phyloP scores from a whole-genome alignment of 30 jellyfish, hydroid and myxozoan species.

The Cassiopea xamachana region DNA sequence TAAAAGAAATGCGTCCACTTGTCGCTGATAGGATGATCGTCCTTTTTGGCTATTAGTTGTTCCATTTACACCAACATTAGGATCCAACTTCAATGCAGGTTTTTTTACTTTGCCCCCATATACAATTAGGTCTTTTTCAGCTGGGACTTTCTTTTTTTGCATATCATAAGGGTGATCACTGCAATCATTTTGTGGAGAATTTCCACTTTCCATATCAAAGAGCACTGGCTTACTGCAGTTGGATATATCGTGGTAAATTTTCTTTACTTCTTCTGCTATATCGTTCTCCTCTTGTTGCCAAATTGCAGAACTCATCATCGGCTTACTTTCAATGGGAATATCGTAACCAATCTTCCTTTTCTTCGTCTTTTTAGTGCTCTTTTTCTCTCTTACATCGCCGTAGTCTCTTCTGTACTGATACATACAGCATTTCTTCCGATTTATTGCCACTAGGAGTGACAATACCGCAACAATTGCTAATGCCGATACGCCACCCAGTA shows the following conservation, averaged over 20 bases:
- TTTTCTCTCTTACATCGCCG: not conserved
- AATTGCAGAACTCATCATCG: constrained; percentile 73
- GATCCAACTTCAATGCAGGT: not conserved
- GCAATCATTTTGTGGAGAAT: constrained; percentile 3
- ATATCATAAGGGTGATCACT: not conserved
- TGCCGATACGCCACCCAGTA: constrained; percentile 69
- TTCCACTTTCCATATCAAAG: constrained; percentile 36
- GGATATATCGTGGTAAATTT: constrained; percentile 56
- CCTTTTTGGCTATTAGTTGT: not conserved
- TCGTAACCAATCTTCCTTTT: constrained; percentile 66
- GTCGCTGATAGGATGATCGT: constrained; percentile 4
- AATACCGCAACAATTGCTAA: constrained; percentile 40
- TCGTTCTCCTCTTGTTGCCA: constrained; percentile 96
- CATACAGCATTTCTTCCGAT: constrained; percentile 50
- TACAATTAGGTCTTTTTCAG: not conserved
- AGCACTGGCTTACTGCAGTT: constrained; percentile 67
- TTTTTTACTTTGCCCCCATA: not conserved
- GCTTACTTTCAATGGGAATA: constrained; percentile 73
- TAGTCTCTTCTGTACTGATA: not conserved
- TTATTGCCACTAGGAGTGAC: constrained; percentile 51
- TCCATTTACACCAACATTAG: not conserved
- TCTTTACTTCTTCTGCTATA: constrained; percentile 91
- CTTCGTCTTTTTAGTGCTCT: not conserved
- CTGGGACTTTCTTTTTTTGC: not conserved
- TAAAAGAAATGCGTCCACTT: not conserved